phyloP scores from a whole-genome alignment of 2,797 vertebrate genomes.

The Epinephelus awoara region DNA sequence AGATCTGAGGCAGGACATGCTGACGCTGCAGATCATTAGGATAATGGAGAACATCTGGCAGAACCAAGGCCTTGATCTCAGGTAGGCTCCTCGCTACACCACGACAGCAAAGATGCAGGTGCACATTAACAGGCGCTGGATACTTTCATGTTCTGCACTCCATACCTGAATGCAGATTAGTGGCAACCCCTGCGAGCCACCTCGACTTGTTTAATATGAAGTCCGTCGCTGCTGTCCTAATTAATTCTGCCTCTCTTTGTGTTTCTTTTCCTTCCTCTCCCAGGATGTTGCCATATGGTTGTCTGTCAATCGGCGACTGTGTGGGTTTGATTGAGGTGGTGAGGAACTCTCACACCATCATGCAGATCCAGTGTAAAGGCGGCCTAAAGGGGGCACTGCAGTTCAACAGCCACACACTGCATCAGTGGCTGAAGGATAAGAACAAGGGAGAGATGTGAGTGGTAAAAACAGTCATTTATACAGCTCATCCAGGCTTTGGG shows the following conservation, averaged over 20 bases:
- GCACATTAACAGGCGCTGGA: conserved; percentile 55
- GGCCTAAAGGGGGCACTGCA: conserved; percentile 91
- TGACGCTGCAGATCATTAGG: conserved; percentile 98
- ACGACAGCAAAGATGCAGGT: conserved; percentile 72
- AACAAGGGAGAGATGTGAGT: conserved; percentile 90
- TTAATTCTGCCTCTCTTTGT: conserved; percentile 21
- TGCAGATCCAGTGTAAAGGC: conserved; percentile 93
- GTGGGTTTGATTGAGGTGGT: conserved; percentile 92
- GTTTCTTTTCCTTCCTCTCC: conserved; percentile 10
- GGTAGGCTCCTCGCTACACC: conserved; percentile 84
- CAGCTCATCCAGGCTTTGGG: neutral
- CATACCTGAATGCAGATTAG: conserved; percentile 61
- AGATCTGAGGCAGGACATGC: conserved; percentile 99
- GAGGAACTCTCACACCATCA: conserved; percentile 91
- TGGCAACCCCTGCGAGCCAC: conserved; percentile 28
- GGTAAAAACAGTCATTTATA: neutral
- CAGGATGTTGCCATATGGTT: conserved; percentile 92
- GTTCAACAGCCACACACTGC: conserved; percentile 91
- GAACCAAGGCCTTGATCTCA: conserved; percentile 98
- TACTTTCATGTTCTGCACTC: conserved; percentile 62
- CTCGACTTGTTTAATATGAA: conserved; percentile 42
- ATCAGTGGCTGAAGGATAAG: conserved; percentile 91
- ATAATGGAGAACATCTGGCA: conserved; percentile 99
- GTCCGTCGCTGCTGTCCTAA: conserved; percentile 22
- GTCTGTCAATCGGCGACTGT: conserved; percentile 90